Evolutionary conservation across 2,888 invertebrate genomes (phyloP).

Genomic region (Polylopha cassiicola): DNA sequence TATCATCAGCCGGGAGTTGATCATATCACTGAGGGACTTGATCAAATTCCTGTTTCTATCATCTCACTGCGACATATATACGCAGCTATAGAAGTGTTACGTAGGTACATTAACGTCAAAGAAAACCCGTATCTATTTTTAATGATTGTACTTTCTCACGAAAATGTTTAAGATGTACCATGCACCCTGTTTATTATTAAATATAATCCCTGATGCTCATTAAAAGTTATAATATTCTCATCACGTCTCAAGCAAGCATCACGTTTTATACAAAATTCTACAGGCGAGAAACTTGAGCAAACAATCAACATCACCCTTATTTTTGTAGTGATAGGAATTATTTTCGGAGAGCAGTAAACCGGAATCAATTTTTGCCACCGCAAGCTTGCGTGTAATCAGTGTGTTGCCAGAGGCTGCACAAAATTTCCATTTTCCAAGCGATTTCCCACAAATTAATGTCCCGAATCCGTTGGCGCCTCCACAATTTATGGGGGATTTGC

Average conservation of each 20-base stretch:
- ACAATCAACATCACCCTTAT: conserved; percentile 29
- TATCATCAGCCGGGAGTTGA: no score
- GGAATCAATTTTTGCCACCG: conserved; percentile 25
- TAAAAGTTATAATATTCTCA: conserved; percentile 55
- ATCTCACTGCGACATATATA: no score
- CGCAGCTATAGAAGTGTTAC: no score
- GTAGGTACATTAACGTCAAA: no score
- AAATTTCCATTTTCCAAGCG: conserved; percentile 76
- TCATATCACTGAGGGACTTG: no score
- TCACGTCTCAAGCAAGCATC: conserved; percentile 46
- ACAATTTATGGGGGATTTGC: conserved; percentile 70
- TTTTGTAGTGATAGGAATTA: conserved; percentile 26
- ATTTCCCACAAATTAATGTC: conserved; percentile 75
- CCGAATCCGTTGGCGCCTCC: conserved; percentile 64
- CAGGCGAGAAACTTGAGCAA: conserved; percentile 15
- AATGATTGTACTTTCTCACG: no score
- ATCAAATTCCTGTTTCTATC: no score
- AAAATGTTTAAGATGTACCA: no score
- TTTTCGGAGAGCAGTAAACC: conserved; percentile 22
- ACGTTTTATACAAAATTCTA: conserved; percentile 25
- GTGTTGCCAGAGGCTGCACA: conserved; percentile 68
- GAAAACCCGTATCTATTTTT: no score
- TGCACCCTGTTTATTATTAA: conserved; percentile 28
- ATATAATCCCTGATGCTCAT: conserved; percentile 41
- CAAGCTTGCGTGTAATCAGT: conserved; percentile 40